Evolutionary conservation across 2,113 vertebrate species (phyloP).

Genomic region (Corythaeola cristata): DNA sequence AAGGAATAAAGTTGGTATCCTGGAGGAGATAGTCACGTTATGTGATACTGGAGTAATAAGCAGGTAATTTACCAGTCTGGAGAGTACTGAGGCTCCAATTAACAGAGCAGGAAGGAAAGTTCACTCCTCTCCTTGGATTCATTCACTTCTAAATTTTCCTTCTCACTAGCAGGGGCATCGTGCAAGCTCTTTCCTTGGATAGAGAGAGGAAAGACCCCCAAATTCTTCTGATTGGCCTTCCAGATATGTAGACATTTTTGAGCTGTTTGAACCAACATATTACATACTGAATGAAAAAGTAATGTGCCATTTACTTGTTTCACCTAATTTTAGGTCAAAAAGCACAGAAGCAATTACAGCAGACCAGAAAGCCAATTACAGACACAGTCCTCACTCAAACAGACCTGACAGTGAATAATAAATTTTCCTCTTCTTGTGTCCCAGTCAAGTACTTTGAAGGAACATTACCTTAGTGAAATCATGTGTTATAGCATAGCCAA

Average conservation of each 20-base stretch:
- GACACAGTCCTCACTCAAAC: neutral
- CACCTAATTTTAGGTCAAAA: neutral
- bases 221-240: neutral
- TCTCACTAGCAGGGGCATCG: neutral
- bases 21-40: neutral
- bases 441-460: neutral
- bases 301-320: neutral
- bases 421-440: neutral
- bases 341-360: neutral
- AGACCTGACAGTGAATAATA: neutral
- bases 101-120: neutral
- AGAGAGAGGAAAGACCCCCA: accelerated
- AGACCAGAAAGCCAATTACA: neutral
- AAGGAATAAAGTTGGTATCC: neutral
- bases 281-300: neutral
- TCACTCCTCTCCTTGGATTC: neutral
- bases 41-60: neutral
- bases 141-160: neutral
- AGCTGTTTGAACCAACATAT: neutral
- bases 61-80: neutral
- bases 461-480: neutral
- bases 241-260: neutral
- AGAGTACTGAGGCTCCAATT: neutral
- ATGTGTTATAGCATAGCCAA: neutral
- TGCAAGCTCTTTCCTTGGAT: neutral